phyloP scores from a whole-genome alignment of 2,888 invertebrate species.

The Flexamia atlantica region DNA sequence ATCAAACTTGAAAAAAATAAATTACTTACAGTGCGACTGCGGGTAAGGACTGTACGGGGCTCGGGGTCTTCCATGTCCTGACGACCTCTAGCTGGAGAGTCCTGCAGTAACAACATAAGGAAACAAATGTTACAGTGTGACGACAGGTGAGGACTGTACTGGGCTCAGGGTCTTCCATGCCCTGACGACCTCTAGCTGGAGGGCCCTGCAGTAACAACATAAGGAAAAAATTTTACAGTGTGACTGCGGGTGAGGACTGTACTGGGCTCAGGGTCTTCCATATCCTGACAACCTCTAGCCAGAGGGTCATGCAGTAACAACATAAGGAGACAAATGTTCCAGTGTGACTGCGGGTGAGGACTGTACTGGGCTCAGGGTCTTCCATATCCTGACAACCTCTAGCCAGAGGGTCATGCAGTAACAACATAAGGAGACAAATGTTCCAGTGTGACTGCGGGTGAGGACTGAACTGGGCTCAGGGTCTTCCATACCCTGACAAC shows the following conservation, averaged over 20 bases:
- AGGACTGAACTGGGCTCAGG: too few species aligned
- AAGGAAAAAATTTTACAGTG: constrained; percentile 20
- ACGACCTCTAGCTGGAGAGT: constrained; percentile 6
- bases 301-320: constrained; percentile 15
- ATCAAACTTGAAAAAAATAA: too few species aligned
- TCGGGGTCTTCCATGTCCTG: constrained; percentile 29
- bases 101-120: constrained; percentile 4
- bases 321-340: too few species aligned
- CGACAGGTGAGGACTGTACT: background rate
- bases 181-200: constrained; percentile 17
- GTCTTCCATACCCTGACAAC: too few species aligned
- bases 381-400: too few species aligned
- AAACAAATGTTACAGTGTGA: constrained; percentile 37
- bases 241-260: constrained; percentile 19
- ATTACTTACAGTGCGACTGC: constrained; percentile 37
- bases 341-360: too few species aligned
- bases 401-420: too few species aligned
- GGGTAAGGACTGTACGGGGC: constrained; percentile 1
- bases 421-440: too few species aligned
- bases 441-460: too few species aligned
- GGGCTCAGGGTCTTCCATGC: constrained; percentile 15
- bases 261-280: constrained; percentile 17
- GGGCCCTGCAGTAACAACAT: constrained; percentile 16
- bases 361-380: too few species aligned
- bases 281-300: constrained; percentile 21